Conservation (phyloP, 37 sponge, comb jelly and placozoan genomes). For the Corticium candelabrum region DNA sequence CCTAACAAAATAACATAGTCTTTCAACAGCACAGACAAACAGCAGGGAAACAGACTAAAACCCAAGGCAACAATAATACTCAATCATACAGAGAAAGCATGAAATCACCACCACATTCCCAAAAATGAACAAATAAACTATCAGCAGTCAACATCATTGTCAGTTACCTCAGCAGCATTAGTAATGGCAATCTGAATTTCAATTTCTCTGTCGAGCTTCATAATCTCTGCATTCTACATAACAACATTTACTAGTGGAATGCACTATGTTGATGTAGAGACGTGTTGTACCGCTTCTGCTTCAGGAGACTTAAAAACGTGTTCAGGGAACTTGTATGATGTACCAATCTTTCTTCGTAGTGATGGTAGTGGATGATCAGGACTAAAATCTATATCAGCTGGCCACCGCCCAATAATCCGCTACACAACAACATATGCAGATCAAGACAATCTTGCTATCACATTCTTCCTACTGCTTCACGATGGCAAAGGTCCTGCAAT, state of each 20-base stretch:
- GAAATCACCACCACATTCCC: no score
- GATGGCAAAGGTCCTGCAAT: neutral
- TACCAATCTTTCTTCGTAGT: neutral
- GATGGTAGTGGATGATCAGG: neutral
- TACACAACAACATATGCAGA: no score
- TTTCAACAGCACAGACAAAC: no score
- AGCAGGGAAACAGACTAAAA: no score
- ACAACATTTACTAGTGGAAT: neutral
- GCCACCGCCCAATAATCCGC: no score
- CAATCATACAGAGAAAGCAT: no score
- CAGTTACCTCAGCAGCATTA: neutral
- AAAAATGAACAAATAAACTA: no score
- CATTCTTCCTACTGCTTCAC: neutral
- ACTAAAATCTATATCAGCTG: neutral
- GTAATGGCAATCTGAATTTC: neutral
- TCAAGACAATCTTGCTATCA: no score
- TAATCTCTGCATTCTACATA: neutral
- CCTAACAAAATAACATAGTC: no score
- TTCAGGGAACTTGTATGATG: neutral
- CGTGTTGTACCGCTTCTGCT: neutral
- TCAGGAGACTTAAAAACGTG: slow-evolving; percentile 5
- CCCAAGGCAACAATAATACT: no score
- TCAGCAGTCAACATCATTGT: no score
- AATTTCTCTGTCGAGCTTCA: neutral
- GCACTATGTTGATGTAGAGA: no score